Percentiles rank a stretch among this genome's conserved stretches.
Evolutionary conservation across 2,888 invertebrate genomes (phyloP).

Genomic region (Microchrysa polita): DNA sequence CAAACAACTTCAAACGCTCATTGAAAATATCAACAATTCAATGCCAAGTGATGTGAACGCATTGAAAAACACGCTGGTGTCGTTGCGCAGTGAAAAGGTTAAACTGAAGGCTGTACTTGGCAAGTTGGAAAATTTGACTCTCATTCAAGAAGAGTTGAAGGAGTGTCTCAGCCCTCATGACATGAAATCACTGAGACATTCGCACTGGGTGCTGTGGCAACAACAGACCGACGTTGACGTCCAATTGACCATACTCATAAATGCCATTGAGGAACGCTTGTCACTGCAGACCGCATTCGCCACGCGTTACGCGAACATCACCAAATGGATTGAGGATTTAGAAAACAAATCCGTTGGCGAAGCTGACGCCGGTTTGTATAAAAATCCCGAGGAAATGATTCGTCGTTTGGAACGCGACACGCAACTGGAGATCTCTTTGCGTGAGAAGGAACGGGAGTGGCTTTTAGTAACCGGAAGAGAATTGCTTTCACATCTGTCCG

Average conservation of each 20-base stretch:
- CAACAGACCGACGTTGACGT: slow-evolving; percentile 84
- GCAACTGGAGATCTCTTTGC: slow-evolving; percentile 77
- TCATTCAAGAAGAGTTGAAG: slow-evolving; percentile 82
- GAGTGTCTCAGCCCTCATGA: slow-evolving; percentile 87
- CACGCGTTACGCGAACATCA: slow-evolving; percentile 71
- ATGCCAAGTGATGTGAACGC: slow-evolving; percentile 70
- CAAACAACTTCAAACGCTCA: slow-evolving; percentile 71
- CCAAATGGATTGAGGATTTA: slow-evolving; percentile 75
- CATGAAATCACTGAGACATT: slow-evolving; percentile 81
- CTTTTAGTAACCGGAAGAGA: slow-evolving; percentile 74
- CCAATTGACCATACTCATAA: slow-evolving; percentile 76
- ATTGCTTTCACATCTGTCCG: slow-evolving; percentile 70
- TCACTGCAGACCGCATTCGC: slow-evolving; percentile 78
- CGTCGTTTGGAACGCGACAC: slow-evolving; percentile 78
- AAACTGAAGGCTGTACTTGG: slow-evolving; percentile 64
- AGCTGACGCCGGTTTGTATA: slow-evolving; percentile 66
- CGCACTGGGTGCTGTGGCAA: slow-evolving; percentile 80
- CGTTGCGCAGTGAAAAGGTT: slow-evolving; percentile 70
- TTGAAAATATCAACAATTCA: slow-evolving; percentile 69
- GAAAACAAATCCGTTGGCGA: slow-evolving; percentile 74
- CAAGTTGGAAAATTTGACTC: slow-evolving; percentile 76
- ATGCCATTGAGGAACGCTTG: slow-evolving; percentile 78
- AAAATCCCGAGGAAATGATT: slow-evolving; percentile 78
- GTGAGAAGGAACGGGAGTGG: slow-evolving; percentile 84
- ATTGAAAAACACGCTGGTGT: slow-evolving; percentile 72